Evolutionary conservation across 2,797 vertebrate species (phyloP).

Genomic region (Crocidura indochinensis): DNA sequence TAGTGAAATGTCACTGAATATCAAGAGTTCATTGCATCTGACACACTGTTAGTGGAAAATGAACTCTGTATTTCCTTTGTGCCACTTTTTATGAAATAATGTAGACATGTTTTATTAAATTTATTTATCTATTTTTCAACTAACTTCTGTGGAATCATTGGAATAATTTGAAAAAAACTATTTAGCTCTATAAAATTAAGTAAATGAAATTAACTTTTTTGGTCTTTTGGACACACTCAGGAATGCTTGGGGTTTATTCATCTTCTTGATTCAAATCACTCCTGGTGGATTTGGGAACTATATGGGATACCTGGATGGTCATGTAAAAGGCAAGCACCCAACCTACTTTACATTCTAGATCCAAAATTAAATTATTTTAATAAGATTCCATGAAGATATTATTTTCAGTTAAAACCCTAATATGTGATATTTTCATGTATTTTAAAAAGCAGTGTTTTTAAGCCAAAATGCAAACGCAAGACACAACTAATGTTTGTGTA

Average conservation of each 20-base stretch:
- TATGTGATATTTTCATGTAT: not conserved
- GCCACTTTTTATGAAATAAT: not conserved
- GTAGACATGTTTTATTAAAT: constrained; percentile 10
- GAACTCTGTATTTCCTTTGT: constrained; percentile 41
- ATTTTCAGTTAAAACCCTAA: constrained; percentile 31
- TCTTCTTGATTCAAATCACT: too few species aligned
- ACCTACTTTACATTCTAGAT: too few species aligned
- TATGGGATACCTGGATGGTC: too few species aligned
- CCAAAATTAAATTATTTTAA: constrained; percentile 37
- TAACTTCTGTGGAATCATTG: constrained; percentile 6
- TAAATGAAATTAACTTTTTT: constrained; percentile 2
- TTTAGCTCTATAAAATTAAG: constrained; percentile 42
- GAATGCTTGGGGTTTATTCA: too few species aligned
- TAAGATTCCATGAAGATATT: constrained; percentile 21
- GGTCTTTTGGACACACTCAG: too few species aligned
- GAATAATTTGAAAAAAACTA: not conserved
- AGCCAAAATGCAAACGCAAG: constrained; percentile 8
- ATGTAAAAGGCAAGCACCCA: too few species aligned
- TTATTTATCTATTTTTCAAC: constrained; percentile 36
- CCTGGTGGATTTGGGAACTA: too few species aligned
- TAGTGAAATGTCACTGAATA: constrained; percentile 62
- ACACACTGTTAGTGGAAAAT: constrained; percentile 52
- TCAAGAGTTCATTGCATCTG: constrained; percentile 53
- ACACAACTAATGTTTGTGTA: constrained; percentile 4
- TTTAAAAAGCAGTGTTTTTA: constrained; percentile 9